These are phyloP conservation scores for Thalassarche chlororhynchos DNA, from an alignment of 2,113 vertebrate genomes.

Conservation along the genomic window DNA sequence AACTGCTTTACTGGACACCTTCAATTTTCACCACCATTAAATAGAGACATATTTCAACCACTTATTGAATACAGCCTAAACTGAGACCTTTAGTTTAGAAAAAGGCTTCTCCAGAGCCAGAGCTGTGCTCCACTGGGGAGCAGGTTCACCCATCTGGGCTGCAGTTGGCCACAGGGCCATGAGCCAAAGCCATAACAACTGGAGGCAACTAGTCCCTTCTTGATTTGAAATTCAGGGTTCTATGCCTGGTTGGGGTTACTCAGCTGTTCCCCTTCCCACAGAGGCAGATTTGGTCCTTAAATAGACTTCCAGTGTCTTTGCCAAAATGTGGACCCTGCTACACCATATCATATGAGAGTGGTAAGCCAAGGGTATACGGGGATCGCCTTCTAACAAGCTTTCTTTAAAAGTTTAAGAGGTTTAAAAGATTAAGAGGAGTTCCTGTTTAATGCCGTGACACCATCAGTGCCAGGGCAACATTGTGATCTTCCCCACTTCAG, in stretches of 20 bases:
- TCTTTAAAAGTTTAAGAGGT: not conserved
- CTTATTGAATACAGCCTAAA: not conserved
- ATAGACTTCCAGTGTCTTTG: not conserved
- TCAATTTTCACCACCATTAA: slow-evolving; percentile 37
- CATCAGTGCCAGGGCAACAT: not conserved
- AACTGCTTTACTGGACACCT: not conserved
- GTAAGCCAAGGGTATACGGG: fast-evolving
- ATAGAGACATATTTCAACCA: not conserved
- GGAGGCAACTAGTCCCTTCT: not conserved
- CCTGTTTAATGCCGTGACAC: not conserved
- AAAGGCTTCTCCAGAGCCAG: not conserved
- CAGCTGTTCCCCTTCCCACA: not conserved
- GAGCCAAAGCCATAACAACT: not conserved
- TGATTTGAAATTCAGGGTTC: not conserved
- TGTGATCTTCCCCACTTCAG: not conserved
- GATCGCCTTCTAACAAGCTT: not conserved
- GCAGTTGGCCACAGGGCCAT: not conserved
- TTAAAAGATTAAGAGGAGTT: not conserved
- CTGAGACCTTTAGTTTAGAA: not conserved
- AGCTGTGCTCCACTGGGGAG: not conserved
- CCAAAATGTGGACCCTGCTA: not conserved
- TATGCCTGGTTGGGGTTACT: not conserved
- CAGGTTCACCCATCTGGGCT: not conserved
- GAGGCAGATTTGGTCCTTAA: not conserved
- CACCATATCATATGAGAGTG: not conserved